Evolutionary conservation across 2,888 invertebrate species (phyloP), one percentile per base, ranked within the genome.

Genomic region (Lithosia quadra): DNA sequence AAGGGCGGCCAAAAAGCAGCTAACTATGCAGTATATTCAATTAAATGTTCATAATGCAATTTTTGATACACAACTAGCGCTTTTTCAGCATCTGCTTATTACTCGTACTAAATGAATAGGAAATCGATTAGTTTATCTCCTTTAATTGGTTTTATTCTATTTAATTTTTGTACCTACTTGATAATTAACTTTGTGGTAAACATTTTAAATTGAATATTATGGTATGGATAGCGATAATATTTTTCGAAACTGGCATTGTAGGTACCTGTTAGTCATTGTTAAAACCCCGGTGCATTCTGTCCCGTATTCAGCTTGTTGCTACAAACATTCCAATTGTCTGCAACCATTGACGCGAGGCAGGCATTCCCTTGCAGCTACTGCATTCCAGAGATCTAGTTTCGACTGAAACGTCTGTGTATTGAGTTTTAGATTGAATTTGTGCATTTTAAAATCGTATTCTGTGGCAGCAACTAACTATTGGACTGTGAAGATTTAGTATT

Each of bases 281-380:
- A 78, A 74, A 28, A 71, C 72, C 67, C n/a, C 53, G 53, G 63
- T 65, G 66, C 68, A 72, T 80, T 67, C n/a, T n/a, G 74, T 71
- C 69, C 55, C 56, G 70, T 68, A 77, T 77, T 69, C 72, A 68
- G 74, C 69, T 73, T 73, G 75, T 73, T 73, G 72, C 73, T 72
- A 63, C 72, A 79, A 81, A 74, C 84, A 86, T 86, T 86, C 84
- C 86, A 67, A 82, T 79, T 78, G 77, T 81, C 80, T 80, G 82
- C 80, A 78, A 84, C 83, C 84, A 84, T 83, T 79, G 86, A 84
- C 76, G 81, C 76, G 76, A 76, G 63, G 65, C 73, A 65, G 71
- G 79, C 75, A 83, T 85, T 84, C 84, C 77, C 76, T 71, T 74
- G 66, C 71, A 67, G 68, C 65, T 66, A 56, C 69, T 36, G 81